Base-by-base conservation (phyloP, 2,888 invertebrate genomes). In the Prosapia bicincta region DNA sequence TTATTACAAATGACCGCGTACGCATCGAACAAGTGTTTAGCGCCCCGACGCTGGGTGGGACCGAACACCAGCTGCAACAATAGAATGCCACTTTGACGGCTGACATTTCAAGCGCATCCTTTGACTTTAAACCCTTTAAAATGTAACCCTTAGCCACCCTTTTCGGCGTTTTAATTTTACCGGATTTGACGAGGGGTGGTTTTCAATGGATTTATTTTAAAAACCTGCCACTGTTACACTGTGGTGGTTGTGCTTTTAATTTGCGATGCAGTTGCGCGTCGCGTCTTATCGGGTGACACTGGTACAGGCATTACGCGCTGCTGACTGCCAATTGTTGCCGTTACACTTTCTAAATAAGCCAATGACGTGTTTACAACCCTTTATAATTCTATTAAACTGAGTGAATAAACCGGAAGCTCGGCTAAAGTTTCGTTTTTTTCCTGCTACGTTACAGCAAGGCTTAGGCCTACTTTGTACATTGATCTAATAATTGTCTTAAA, bases 131-230 rank as follows among this genome's bases (percentile, higher is more conserved):
- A 26, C 73, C n/a, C n/a, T n/a, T n/a, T n/a, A n/a, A n/a, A n/a
- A n/a, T n/a, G n/a, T n/a, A n/a, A n/a, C n/a, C n/a, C n/a, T n/a
- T n/a, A n/a, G n/a, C n/a, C n/a, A n/a, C n/a, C n/a, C n/a, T n/a
- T n/a, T n/a, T n/a, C n/a, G n/a, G n/a, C 73, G 68, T 43, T 73
- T 68, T 54, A 73, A 73, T 73, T 73, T 73, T 73, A 73, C 73
- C 68, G 73, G 73, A 73, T 68, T 73, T 43, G 73, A 73, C 68
- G 73, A 68, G 68, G 73, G 73, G 73, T 73, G 73, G 73, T 15
- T 73, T 73, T 73, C 68, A 73, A 72, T 67, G 32, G 25, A 32
- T 54, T 54, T 54, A 54, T 72, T 73, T 73, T 73, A 26, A 73
- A 73, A 73, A 73, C 68, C 73, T 73, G 73, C 68, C 73, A 73